Conservation (phyloP, 2,113 vertebrate species). For the Silurus glanis region DNA sequence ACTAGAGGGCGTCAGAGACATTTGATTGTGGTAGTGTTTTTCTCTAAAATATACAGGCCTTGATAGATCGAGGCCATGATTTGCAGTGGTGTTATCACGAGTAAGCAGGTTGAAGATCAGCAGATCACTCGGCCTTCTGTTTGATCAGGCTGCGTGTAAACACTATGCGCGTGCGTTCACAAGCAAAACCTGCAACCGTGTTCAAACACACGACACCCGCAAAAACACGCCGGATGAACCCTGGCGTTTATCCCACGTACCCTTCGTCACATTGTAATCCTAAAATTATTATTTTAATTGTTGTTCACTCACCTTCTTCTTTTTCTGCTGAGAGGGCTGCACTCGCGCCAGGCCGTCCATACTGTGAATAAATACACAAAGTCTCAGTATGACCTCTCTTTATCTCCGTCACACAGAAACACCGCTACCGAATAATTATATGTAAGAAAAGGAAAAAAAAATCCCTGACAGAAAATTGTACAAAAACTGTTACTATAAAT, state of each 20-base stretch:
- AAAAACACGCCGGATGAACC: background rate
- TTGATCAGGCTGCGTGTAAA: background rate
- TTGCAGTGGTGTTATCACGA: background rate
- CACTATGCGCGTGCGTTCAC: background rate
- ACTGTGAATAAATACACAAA: background rate
- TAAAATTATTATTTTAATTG: no score
- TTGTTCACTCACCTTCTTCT: slow-evolving; percentile 55
- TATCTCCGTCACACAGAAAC: no score
- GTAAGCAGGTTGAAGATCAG: no score
- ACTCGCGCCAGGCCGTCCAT: slow-evolving; percentile 29
- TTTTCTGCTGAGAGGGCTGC: slow-evolving; percentile 46
- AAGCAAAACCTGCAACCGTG: background rate
- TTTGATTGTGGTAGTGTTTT: no score
- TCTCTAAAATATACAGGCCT: no score
- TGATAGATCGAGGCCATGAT: no score
- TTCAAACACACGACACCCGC: background rate
- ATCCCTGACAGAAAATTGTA: no score
- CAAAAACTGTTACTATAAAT: background rate
- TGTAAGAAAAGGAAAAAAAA: no score
- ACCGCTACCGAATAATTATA: no score
- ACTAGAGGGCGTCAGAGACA: no score
- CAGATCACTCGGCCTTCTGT: background rate
- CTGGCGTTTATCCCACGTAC: background rate
- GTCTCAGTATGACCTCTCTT: no score
- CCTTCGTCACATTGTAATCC: no score